phyloP scores from a whole-genome alignment of 2,113 vertebrate genomes.

The Pipra filicauda region DNA sequence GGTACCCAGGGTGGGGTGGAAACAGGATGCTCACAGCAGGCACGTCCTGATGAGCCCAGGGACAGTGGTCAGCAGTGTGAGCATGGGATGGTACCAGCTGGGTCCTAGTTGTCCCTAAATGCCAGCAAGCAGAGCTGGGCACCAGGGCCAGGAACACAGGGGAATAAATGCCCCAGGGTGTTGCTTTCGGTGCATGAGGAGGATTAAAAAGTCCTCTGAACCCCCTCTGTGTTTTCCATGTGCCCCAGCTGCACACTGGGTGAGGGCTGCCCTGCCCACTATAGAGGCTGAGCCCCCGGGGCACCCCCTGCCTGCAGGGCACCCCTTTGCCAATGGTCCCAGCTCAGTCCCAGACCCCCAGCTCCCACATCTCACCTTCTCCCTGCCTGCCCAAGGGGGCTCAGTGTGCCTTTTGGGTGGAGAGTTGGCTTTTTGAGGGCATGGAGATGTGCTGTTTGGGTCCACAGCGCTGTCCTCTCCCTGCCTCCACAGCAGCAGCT shows the following conservation, averaged over 20 bases:
- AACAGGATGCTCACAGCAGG: neutral
- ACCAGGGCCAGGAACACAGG: accelerated
- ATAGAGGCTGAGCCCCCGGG: neutral
- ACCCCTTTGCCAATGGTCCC: neutral
- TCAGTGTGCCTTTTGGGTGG: neutral
- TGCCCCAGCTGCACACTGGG: neutral
- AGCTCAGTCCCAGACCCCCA: neutral
- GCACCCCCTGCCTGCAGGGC: neutral
- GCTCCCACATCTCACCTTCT: accelerated
- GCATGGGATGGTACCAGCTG: neutral
- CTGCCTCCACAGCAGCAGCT: neutral
- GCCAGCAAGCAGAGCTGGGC: neutral
- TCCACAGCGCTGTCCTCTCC: too few species aligned
- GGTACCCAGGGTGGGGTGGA: neutral
- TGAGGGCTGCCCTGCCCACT: neutral
- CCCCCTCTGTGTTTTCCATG: accelerated
- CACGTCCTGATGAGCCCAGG: accelerated
- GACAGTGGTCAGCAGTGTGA: neutral
- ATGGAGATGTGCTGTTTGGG: neutral
- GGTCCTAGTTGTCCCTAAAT: neutral
- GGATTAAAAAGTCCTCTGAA: too few species aligned
- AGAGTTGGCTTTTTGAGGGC: neutral
- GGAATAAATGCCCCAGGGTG: neutral
- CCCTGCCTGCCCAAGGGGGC: accelerated
- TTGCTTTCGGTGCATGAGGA: neutral